Base-by-base conservation (phyloP, 2,797 vertebrate genomes). In the Simalia tracyae region DNA sequence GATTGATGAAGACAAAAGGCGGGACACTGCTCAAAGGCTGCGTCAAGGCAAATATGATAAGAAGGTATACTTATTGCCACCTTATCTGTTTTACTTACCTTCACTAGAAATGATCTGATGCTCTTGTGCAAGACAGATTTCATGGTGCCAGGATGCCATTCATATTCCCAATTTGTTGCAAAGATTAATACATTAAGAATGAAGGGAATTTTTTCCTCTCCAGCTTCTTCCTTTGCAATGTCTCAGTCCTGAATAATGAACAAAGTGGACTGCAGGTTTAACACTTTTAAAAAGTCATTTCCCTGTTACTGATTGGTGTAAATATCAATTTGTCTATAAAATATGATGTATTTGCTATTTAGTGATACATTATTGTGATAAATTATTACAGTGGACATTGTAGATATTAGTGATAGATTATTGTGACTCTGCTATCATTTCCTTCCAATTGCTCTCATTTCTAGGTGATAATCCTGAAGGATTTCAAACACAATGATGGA, bases 1-100 rank as follows among this genome's bases (percentile, higher is more conserved):
- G 99, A 99, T 99, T 0, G 99, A 99, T 59, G 99, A 99, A 0
- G 99, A 99, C 96, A 98, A 97, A 95, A 98, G 98, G 88, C 98
- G 98, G 90, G 98, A 99, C 94, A 98, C 98, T 88, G 94, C 92
- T 0, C 98, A 97, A 94, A 98, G 98, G 92, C 95, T 97, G 1
- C 98, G 97, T 1, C 97, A 98, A 94, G 98, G 98, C 91, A 98
- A 98, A 96, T 99, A 99, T 1, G 99, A 99, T 96, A 99, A 99
- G 96, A 99, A 99, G 98, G 99, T 99, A 94, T 95, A 15, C 89
- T 90, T 57, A 64, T 14, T 54, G 91, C 57, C 89, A 36, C 24
- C 59, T 63, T 76, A 64, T 89, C 11, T 0, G 0, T 19, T 96
- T 2, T 11, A 22, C 84, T 92, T 14, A 10, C 12, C 26, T 92